phyloP scores from a whole-genome alignment of 2,113 vertebrate species.

The Probosciger aterrimus region DNA sequence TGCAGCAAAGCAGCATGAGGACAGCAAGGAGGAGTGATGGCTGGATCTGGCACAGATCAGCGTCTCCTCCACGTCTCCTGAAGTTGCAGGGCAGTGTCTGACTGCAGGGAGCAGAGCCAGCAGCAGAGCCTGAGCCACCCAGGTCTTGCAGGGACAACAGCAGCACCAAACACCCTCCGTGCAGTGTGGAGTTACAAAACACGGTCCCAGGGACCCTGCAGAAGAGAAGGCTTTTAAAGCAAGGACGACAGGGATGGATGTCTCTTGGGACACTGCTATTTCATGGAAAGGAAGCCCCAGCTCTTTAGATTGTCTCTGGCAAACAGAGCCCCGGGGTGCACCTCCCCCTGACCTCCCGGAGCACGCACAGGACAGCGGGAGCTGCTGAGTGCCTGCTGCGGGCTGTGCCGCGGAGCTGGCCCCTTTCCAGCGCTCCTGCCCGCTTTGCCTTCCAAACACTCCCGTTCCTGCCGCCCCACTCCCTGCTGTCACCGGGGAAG shows the following conservation, averaged over 20 bases:
- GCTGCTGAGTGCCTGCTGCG: neutral
- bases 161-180: rapidly evolving
- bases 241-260: neutral
- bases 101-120: neutral
- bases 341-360: neutral
- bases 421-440: neutral
- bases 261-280: neutral
- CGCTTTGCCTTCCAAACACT: neutral
- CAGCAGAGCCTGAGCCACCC: neutral
- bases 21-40: neutral
- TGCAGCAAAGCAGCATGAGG: neutral
- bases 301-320: neutral
- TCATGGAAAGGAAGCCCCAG: rapidly evolving
- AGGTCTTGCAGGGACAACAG: neutral
- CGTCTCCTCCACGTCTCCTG: neutral
- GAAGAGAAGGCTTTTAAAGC: neutral
- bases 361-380: neutral
- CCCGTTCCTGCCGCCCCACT: neutral
- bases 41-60: neutral
- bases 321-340: neutral
- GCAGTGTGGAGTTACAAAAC: neutral
- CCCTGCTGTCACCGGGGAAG: neutral
- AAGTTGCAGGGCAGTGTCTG: neutral
- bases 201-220: neutral
- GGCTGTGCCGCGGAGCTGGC: neutral